A percentile compares a stretch with the other conserved stretches of the same genome.
phyloP scores from a whole-genome alignment of 2,113 vertebrate species.

The Nycticryphes semicollaris region DNA sequence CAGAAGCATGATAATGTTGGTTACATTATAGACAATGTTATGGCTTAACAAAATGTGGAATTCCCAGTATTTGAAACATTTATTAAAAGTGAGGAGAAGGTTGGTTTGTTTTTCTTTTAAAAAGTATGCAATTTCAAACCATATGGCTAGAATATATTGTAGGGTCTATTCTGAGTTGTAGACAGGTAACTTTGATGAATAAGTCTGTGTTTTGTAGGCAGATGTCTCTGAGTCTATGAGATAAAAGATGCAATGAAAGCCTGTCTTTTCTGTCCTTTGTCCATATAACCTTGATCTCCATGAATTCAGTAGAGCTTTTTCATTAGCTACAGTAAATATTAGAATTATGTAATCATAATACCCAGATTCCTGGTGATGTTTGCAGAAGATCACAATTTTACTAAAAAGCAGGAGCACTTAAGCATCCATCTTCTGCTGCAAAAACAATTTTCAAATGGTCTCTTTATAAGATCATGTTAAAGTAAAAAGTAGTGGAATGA shows the following conservation, averaged over 20 bases:
- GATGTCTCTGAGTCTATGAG: not conserved
- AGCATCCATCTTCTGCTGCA: not conserved
- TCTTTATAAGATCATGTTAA: not conserved
- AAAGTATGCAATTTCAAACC: not conserved
- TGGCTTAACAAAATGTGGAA: not conserved
- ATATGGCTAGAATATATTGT: not conserved
- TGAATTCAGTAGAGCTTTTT: not conserved
- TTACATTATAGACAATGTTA: not conserved
- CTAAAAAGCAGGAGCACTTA: not conserved
- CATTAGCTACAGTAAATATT: not conserved
- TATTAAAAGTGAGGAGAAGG: not conserved
- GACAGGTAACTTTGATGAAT: not conserved
- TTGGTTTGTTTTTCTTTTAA: not conserved
- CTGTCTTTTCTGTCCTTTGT: not conserved
- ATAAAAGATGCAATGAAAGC: not conserved
- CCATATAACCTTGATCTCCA: not conserved
- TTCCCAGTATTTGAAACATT: not conserved
- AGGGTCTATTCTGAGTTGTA: not conserved
- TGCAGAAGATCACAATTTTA: not conserved
- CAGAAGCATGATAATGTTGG: not conserved
- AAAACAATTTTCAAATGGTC: not conserved
- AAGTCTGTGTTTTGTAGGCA: not conserved
- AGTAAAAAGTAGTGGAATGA: not conserved
- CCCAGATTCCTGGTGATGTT: fast-evolving
- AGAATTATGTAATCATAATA: not conserved